Evolutionary conservation across 2,888 invertebrate species (phyloP), one percentile per base, ranked within the genome.

Genomic region (Drosophila cyrtoloma): DNA sequence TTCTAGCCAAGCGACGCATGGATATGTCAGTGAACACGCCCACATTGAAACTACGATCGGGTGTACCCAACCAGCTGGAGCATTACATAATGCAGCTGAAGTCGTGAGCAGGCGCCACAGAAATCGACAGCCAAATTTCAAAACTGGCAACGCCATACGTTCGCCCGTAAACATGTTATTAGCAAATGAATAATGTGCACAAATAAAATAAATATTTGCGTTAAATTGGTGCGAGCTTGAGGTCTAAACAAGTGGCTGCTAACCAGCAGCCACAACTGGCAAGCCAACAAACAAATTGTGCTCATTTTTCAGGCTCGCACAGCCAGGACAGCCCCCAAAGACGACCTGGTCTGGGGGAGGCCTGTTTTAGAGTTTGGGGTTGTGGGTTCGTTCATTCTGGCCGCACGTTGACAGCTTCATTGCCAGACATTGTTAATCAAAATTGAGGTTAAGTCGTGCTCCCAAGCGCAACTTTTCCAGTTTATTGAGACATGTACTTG

Each of bases 401-500:
- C 84, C 82, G 82, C 82, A 87, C 81, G 90, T 86, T 90, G 88
- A 89, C 90, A 89, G 85, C 88, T 88, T 81, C 86, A 86, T 90
- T 81, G 82, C 82, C 90, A 86, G 90, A 84, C 90, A 89, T 86
- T 89, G 89, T 89, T 89, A 89, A 89, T 89, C 90, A 89, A 89
- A 89, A 90, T 90, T 88, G 86, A 90, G 84, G 90, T 86, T 90
- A 88, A 90, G 82, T 82, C 75, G 75, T 80, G 82, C 70, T 82
- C 82, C 78, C 79, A 74, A 76, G 74, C 62, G 77, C 63, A 77
- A 76, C 72, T 82, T 79, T 73, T 64, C 66, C 79, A 80, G 83
- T 82, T 79, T 81, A 84, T 82, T 79, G 79, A 77, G 81, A 82
- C 80, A 89, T 84, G 89, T 76, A 68, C 79, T 82, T 73, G 86